Percentiles rank a stretch among this genome's conserved stretches.
Conservation (phyloP, 2,797 vertebrate genomes). For the Pelochelys cantorii region DNA sequence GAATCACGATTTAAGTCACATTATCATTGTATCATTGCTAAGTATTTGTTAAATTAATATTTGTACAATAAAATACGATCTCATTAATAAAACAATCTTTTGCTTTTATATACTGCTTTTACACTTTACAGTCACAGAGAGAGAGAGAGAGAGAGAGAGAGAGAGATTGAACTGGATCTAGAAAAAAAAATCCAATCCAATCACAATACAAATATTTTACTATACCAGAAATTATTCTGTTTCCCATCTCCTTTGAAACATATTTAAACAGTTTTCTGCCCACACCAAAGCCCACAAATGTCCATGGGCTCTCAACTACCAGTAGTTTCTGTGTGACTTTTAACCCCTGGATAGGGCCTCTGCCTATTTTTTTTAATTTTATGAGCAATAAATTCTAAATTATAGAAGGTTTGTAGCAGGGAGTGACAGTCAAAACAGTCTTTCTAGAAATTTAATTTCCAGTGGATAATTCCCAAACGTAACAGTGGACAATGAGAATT, state of each 20-base stretch:
- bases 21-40: neutral
- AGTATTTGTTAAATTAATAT: neutral
- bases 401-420: neutral
- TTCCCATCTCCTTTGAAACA: neutral
- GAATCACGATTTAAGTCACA: neutral
- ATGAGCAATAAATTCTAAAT: neutral
- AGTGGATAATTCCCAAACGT: neutral
- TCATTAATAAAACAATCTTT: accelerated
- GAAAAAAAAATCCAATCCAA: neutral
- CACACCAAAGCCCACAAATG: neutral
- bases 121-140: neutral
- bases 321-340: neutral
- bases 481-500: neutral
- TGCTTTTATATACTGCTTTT: accelerated
- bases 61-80: neutral
- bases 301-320: neutral
- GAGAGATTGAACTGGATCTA: neutral
- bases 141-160: no score
- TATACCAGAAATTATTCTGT: accelerated
- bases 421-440: neutral
- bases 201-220: neutral
- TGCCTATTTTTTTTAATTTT: neutral
- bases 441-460: slow-evolving; percentile 10
- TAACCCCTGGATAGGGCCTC: neutral
- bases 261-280: neutral